Percentiles rank a stretch among this genome's conserved stretches.
These are phyloP conservation scores for Pycnonotus jocosus DNA, from an alignment of 2,113 vertebrate species.

Conservation along the genomic window DNA sequence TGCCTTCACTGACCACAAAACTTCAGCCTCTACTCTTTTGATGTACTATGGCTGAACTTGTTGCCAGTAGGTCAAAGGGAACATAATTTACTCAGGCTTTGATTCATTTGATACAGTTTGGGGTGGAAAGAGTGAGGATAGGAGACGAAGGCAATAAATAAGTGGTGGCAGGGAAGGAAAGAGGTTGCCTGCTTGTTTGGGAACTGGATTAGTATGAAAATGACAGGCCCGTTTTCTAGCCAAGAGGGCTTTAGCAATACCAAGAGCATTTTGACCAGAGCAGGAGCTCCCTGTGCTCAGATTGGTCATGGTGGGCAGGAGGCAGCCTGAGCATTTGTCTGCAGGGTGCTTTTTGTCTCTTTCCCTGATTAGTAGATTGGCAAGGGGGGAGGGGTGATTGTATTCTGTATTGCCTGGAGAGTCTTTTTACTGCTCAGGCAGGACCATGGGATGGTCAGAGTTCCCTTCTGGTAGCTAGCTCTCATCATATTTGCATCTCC, in stretches of 20 bases:
- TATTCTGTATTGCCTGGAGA: not conserved
- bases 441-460: not conserved
- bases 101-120: constrained; percentile 93
- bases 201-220: constrained; percentile 78
- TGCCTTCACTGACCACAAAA: constrained; percentile 33
- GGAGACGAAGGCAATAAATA: constrained; percentile 53
- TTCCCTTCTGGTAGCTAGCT: not conserved
- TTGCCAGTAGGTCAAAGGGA: constrained; percentile 66
- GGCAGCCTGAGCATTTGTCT: not conserved
- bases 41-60: constrained; percentile 64
- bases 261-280: not conserved
- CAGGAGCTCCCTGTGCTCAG: not conserved
- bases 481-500: not conserved
- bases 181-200: constrained; percentile 82
- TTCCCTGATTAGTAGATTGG: not conserved
- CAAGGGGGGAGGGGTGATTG: not conserved
- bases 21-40: constrained; percentile 49
- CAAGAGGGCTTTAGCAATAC: not conserved
- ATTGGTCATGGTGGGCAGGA: not conserved
- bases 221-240: constrained; percentile 65
- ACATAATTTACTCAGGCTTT: constrained; percentile 83
- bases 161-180: constrained; percentile 60
- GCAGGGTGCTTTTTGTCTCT: not conserved
- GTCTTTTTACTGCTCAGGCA: not conserved
- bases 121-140: constrained; percentile 41